Evolutionary conservation across 1,140 invertebrate species (phyloP).

Genomic region (Drosophila simulans): DNA sequence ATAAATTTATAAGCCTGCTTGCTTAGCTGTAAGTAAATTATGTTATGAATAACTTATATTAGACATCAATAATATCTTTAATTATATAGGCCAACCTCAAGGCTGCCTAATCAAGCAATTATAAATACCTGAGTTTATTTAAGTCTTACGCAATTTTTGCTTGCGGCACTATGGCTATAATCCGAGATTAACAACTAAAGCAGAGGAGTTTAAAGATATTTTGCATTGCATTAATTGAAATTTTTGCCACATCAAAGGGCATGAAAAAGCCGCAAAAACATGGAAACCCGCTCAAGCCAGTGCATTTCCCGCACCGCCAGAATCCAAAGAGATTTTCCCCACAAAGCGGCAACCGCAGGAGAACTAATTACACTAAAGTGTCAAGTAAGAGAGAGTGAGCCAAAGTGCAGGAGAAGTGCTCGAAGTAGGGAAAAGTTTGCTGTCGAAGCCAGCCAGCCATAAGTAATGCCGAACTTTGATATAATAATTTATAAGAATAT

Average conservation of each 20-base stretch:
- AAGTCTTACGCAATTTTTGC: not conserved
- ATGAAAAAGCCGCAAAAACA: constrained; percentile 40
- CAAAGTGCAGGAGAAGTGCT: not conserved
- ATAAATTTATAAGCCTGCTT: too few relatives aligned
- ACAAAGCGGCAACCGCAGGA: constrained; percentile 15
- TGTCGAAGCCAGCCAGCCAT: constrained; percentile 36
- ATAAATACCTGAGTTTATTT: constrained; percentile 4
- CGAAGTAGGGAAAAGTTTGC: constrained; percentile 4
- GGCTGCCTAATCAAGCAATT: constrained; percentile 17
- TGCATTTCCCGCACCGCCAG: constrained; percentile 4
- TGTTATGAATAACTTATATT: too few relatives aligned
- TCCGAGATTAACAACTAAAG: not conserved
- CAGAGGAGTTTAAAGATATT: constrained; percentile 17
- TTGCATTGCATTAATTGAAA: constrained; percentile 67
- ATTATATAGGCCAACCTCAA: not conserved
- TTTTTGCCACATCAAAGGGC: constrained; percentile 63
- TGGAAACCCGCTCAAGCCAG: not conserved
- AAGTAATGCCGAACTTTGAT: constrained; percentile 57
- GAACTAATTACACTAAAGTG: constrained; percentile 56
- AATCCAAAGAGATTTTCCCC: constrained; percentile 15
- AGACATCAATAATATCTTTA: too few relatives aligned
- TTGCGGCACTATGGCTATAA: not conserved
- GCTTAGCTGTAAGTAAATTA: too few relatives aligned
- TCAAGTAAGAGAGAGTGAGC: constrained; percentile 27
- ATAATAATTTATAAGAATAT: constrained; percentile 63